Conservation (phyloP, 2,113 vertebrate genomes). For the Antennarius striatus region DNA sequence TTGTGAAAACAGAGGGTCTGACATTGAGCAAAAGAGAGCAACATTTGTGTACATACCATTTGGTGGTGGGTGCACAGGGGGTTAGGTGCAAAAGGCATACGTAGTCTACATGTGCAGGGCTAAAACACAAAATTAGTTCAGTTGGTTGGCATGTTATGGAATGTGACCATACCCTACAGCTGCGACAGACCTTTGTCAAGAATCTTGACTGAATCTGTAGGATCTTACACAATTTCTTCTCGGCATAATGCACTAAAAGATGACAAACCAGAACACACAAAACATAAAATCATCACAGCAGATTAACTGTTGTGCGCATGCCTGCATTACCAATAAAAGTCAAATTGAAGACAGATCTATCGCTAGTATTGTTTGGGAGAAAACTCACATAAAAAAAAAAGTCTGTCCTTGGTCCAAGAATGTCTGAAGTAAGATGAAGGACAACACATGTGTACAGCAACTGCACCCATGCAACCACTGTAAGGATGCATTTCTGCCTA, state of each 20-base stretch:
- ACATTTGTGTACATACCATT: slow-evolving; percentile 58
- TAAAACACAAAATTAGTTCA: slow-evolving; percentile 38
- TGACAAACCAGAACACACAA: slow-evolving; percentile 22
- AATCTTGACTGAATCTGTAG: slow-evolving; percentile 42
- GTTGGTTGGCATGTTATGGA: slow-evolving; percentile 38
- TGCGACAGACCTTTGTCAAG: slow-evolving; percentile 51
- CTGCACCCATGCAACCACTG: slow-evolving; percentile 26
- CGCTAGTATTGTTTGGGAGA: slow-evolving; percentile 37
- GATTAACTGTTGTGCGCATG: slow-evolving; percentile 46
- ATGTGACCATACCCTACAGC: slow-evolving; percentile 37
- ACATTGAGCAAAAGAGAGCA: slow-evolving; percentile 53
- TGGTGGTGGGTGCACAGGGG: slow-evolving; percentile 50
- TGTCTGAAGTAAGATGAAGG: slow-evolving; percentile 27
- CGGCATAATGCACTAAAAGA: slow-evolving; percentile 30
- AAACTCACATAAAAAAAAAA: slow-evolving; percentile 32
- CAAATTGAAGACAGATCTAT: slow-evolving; percentile 40
- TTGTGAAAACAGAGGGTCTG: slow-evolving; percentile 60
- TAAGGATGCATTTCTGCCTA: background rate
- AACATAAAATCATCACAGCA: slow-evolving; percentile 23
- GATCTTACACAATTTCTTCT: slow-evolving; percentile 33
- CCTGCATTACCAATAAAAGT: slow-evolving; percentile 39
- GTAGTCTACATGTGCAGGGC: slow-evolving; percentile 45
- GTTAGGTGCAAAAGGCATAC: slow-evolving; percentile 33
- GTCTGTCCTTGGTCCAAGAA: slow-evolving; percentile 24
- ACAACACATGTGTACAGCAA: slow-evolving; percentile 31